Evolutionary conservation across 1,140 invertebrate species (phyloP).

Genomic region (Macrostomum lignano): DNA sequence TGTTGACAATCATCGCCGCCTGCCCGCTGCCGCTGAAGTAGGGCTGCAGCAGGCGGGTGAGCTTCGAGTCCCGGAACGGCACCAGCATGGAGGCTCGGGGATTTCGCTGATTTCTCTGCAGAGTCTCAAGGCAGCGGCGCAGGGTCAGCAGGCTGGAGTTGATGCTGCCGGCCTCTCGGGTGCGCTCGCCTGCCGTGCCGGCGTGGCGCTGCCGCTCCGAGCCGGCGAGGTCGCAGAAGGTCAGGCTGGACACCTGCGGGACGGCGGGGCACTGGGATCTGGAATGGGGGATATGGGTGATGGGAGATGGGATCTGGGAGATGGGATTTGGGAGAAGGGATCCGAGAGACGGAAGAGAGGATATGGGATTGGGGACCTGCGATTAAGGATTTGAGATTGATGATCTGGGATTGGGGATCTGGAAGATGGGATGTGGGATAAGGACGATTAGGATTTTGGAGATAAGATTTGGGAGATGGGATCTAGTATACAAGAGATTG

Average conservation of each 20-base stretch:
- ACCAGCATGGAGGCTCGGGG: conserved; percentile 24
- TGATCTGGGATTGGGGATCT: no score
- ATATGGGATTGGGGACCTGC: no score
- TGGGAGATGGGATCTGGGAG: no score
- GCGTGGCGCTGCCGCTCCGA: conserved; percentile 59
- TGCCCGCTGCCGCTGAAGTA: conserved; percentile 38
- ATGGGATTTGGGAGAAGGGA: no score
- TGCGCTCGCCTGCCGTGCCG: conserved; percentile 44
- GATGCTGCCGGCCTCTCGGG: conserved; percentile 61
- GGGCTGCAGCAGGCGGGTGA: conserved; percentile 38
- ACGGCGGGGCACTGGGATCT: no score
- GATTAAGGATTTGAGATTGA: no score
- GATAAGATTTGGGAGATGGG: no score
- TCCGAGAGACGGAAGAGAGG: no score
- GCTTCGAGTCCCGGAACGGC: conserved; percentile 49
- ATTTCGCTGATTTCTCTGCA: conserved; percentile 21
- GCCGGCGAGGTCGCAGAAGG: conserved; percentile 52
- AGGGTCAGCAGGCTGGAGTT: conserved; percentile 60
- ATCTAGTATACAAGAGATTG: no score
- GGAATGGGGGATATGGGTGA: no score
- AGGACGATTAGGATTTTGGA: no score
- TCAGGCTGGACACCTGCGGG: conserved; percentile 13
- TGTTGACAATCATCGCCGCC: conserved; percentile 48
- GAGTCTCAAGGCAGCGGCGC: conserved; percentile 46
- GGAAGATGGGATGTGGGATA: no score